A percentile compares a stretch with the other conserved stretches of the same genome.
phyloP scores from a whole-genome alignment of 1,140 invertebrate species.

The Drosophila mayri region DNA sequence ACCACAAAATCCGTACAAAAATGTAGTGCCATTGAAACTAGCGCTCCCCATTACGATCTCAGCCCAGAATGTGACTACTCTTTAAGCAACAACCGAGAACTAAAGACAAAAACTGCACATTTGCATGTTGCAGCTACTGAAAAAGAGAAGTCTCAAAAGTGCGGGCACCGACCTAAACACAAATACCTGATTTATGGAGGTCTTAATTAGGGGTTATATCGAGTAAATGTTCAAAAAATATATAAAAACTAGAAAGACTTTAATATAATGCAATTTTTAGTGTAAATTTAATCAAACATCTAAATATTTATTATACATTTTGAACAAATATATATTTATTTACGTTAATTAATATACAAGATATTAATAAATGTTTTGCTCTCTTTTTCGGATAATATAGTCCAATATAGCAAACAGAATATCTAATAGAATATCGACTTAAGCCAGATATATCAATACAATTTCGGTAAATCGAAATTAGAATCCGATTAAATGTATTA shows the following conservation, averaged over 20 bases:
- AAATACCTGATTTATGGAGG: neutral
- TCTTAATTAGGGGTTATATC: neutral
- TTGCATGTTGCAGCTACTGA: neutral
- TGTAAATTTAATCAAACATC: neutral
- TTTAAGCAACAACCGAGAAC: conserved; percentile 35
- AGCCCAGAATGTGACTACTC: neutral
- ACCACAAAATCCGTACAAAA: conserved; percentile 65
- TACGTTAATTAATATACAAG: too few species aligned
- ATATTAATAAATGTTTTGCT: too few species aligned
- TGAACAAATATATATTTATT: too few species aligned
- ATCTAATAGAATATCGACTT: neutral
- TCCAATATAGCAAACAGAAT: neutral
- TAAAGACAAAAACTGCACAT: conserved; percentile 12
- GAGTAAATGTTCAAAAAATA: neutral
- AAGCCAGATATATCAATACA: too few species aligned
- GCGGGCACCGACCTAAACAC: conserved; percentile 7
- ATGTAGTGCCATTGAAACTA: conserved; percentile 57
- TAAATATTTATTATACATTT: neutral
- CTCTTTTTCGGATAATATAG: too few species aligned
- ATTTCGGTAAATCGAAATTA: too few species aligned
- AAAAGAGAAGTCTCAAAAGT: conserved; percentile 60
- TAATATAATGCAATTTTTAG: neutral
- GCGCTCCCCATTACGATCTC: conserved; percentile 37
- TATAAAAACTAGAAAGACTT: neutral
- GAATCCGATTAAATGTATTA: too few species aligned